phyloP scores from a whole-genome alignment of 2,113 vertebrate species.

The Ceyx melanurus region DNA sequence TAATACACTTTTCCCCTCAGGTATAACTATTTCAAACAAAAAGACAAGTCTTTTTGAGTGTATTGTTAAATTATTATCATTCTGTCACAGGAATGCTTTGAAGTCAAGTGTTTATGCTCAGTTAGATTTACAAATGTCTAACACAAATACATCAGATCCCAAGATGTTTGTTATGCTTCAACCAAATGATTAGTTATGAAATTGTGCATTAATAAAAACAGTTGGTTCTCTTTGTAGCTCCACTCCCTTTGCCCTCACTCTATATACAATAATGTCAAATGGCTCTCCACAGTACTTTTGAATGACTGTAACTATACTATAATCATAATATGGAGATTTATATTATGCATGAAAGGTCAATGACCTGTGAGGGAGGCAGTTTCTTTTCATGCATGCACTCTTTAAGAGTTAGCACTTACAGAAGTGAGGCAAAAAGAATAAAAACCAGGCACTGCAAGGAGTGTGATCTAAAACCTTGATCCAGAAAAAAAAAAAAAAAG shows the following conservation, averaged over 20 bases:
- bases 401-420: neutral
- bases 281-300: conserved; percentile 34
- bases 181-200: conserved; percentile 47
- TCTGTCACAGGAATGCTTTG: conserved; percentile 55
- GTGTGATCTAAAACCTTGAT: neutral
- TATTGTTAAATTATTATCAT: conserved; percentile 18
- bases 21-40: neutral
- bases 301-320: neutral
- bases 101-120: conserved; percentile 58
- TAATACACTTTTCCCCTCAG: neutral
- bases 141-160: conserved; percentile 45
- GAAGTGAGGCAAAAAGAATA: neutral
- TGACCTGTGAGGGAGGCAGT: conserved; percentile 9
- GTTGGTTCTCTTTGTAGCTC: conserved; percentile 56
- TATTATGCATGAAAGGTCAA: conserved; percentile 37
- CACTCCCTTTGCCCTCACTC: conserved; percentile 37
- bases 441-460: neutral
- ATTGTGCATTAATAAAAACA: conserved; percentile 64
- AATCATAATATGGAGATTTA: conserved; percentile 55
- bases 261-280: conserved; percentile 51
- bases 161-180: conserved; percentile 35
- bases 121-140: conserved; percentile 53
- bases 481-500: neutral
- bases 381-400: conserved; percentile 9
- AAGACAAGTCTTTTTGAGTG: neutral